Evolutionary conservation across 2,888 invertebrate species (phyloP).

Genomic region (Disparrhopalites patrizii): DNA sequence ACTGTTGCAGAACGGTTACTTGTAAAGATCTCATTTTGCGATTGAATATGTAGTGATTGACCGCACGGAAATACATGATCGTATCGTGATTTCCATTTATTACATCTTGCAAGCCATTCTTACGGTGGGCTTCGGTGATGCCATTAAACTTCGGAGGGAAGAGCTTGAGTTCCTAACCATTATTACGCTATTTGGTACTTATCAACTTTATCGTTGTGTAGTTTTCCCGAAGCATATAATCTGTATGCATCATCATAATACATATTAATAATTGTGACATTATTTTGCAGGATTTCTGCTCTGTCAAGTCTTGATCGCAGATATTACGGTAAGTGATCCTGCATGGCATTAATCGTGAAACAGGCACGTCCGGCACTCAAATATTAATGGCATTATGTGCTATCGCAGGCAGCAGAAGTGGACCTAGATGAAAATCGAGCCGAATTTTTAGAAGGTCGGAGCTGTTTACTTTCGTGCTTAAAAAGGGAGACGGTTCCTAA

Average conservation of each 20-base stretch:
- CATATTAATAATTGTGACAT: no score
- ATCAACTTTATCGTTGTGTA: not conserved
- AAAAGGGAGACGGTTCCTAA: constrained; percentile 10
- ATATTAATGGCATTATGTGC: not conserved
- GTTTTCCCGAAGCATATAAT: no score
- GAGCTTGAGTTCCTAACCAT: constrained; percentile 5
- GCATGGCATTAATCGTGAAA: not conserved
- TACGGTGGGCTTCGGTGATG: constrained; percentile 26
- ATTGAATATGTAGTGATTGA: not conserved
- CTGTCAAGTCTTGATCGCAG: constrained; percentile 23
- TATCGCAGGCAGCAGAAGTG: constrained; percentile 25
- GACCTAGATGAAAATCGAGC: constrained; percentile 24
- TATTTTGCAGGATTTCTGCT: constrained; percentile 19
- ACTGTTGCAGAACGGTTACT: not conserved
- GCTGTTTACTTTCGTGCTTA: constrained; percentile 7
- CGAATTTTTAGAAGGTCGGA: constrained; percentile 1
- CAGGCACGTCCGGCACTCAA: no score
- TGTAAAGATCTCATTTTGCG: not conserved
- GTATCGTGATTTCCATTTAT: constrained; percentile 22
- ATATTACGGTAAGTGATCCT: constrained; percentile 18
- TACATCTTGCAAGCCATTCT: constrained; percentile 22
- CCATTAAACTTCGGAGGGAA: not conserved
- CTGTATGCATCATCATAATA: no score
- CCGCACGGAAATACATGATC: not conserved
- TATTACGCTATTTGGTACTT: constrained; percentile 21